phyloP scores from a whole-genome alignment of 2,797 vertebrate species.

The Scleropages formosus region DNA sequence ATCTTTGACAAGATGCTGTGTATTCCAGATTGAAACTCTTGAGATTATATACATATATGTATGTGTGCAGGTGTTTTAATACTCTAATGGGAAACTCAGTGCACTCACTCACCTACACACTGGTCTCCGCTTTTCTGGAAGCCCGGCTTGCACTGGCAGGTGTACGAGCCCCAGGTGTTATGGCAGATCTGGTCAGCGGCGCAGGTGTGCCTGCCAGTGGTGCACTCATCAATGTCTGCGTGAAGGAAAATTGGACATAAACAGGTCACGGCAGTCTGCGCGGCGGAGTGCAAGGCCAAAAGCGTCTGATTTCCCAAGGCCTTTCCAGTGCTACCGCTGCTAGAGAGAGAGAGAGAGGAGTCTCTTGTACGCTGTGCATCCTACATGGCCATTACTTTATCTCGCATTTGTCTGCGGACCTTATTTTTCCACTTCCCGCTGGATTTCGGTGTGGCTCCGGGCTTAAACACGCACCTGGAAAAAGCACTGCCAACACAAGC shows the following conservation, averaged over 20 bases:
- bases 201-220: slow-evolving; percentile 80
- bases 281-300: not conserved
- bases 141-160: slow-evolving; percentile 82
- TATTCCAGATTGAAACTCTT: not conserved
- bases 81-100: not conserved
- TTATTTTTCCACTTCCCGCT: slow-evolving; percentile 5
- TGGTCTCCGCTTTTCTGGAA: slow-evolving; percentile 87
- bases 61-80: not conserved
- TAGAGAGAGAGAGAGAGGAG: no score
- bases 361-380: not conserved
- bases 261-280: slow-evolving; percentile 4
- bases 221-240: slow-evolving; percentile 89
- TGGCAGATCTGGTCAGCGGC: slow-evolving; percentile 82
- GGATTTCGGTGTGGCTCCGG: not conserved
- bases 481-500: slow-evolving; percentile 21
- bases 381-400: not conserved
- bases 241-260: slow-evolving; percentile 10
- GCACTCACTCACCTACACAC: slow-evolving; percentile 80
- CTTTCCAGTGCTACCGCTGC: no score
- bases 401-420: slow-evolving; percentile 12
- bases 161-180: slow-evolving; percentile 88
- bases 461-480: not conserved
- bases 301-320: not conserved
- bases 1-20: not conserved
- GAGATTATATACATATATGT: no score